phyloP scores from a whole-genome alignment of 64 coral and sea anemone species.

The Acropora yongei region DNA sequence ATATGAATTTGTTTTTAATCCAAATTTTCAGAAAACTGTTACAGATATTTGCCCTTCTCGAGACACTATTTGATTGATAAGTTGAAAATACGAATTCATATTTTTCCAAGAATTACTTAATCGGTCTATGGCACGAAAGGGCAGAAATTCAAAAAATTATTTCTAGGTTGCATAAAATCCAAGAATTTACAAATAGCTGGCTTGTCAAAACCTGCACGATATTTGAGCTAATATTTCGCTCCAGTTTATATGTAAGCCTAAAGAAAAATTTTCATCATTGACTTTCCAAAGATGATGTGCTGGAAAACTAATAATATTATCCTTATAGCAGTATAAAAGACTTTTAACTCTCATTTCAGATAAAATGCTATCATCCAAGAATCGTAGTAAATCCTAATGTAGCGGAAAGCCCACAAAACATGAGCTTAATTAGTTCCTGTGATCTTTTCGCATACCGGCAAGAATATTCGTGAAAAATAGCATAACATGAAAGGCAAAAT shows the following conservation, averaged over 20 bases:
- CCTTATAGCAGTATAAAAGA: background rate
- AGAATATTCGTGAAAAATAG: slow-evolving; percentile 13
- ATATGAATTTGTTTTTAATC: background rate
- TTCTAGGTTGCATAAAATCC: background rate
- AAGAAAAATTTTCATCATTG: background rate
- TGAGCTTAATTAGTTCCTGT: slow-evolving; percentile 27
- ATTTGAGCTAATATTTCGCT: slow-evolving; percentile 5
- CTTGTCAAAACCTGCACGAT: background rate
- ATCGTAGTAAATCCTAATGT: slow-evolving; percentile 22
- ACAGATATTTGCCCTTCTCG: background rate
- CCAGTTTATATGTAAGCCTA: background rate
- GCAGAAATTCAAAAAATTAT: slow-evolving; percentile 6
- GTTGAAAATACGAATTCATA: background rate
- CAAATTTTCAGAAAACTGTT: background rate
- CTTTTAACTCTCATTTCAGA: background rate
- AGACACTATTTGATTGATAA: background rate
- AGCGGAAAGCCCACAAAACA: background rate
- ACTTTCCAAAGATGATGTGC: background rate
- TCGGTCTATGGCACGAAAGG: background rate
- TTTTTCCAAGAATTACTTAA: background rate
- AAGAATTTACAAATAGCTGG: background rate
- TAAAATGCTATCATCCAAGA: background rate
- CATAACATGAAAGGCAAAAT: background rate
- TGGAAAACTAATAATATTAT: background rate
- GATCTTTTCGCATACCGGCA: slow-evolving; percentile 13